Conservation (phyloP, 2,797 vertebrate species). For the Gambusia yucatana region DNA sequence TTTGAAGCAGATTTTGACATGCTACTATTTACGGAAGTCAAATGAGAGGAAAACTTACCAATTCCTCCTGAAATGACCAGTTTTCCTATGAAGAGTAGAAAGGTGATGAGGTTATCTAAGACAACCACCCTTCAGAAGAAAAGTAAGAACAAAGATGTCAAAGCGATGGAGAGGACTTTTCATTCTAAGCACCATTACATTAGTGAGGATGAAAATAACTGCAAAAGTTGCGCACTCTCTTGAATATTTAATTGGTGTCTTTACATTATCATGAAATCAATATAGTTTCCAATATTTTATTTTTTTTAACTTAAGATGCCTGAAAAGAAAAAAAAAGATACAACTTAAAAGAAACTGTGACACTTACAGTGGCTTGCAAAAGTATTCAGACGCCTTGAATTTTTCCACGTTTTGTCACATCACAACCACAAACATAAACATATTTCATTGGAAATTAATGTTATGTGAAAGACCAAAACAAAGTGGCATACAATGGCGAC, state of each 20-base stretch:
- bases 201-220: neutral
- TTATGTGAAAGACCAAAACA: too few species aligned
- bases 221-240: neutral
- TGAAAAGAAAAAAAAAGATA: neutral
- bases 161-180: neutral
- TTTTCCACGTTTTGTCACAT: too few species aligned
- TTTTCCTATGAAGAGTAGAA: conserved; percentile 93
- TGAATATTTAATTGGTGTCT: neutral
- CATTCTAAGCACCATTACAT: neutral
- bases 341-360: neutral
- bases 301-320: neutral
- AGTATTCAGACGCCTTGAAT: too few species aligned
- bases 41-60: conserved; percentile 83
- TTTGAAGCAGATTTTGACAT: neutral
- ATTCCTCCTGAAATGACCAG: conserved; percentile 92
- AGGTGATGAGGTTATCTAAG: conserved; percentile 95
- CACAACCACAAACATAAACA: too few species aligned
- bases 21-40: conserved; percentile 6
- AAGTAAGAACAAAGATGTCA: conserved; percentile 25
- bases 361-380: neutral
- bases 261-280: neutral
- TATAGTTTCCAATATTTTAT: neutral
- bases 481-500: too few species aligned
- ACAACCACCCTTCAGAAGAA: conserved; percentile 86
- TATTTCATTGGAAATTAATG: too few species aligned